Evolutionary conservation across 2,797 vertebrate species (phyloP).

Genomic region (Neosalanx taihuensis): DNA sequence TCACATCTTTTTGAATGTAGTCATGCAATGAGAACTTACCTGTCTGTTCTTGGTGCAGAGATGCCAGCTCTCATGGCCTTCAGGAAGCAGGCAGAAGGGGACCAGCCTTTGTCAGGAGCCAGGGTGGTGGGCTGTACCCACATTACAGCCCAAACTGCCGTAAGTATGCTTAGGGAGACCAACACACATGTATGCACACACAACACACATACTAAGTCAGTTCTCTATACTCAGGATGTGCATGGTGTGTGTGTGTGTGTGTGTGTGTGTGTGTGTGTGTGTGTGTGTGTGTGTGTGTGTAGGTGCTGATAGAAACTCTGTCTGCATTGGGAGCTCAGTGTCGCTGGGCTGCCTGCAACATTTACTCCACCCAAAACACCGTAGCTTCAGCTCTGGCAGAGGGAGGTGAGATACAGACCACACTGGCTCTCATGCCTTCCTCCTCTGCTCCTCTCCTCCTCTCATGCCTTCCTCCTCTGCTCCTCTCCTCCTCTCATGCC

Average conservation of each 20-base stretch:
- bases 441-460: background rate
- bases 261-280: background rate
- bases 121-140: slow-evolving; percentile 94
- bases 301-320: slow-evolving; percentile 92
- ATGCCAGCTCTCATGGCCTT: slow-evolving; percentile 92
- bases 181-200: background rate
- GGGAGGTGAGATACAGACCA: slow-evolving; percentile 70
- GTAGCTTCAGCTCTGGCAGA: slow-evolving; percentile 92
- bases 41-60: slow-evolving; percentile 66
- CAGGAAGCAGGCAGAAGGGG: slow-evolving; percentile 85
- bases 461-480: too few species aligned
- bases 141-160: slow-evolving; percentile 91
- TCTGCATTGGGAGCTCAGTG: slow-evolving; percentile 85
- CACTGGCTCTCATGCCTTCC: background rate
- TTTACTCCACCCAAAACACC: slow-evolving; percentile 92
- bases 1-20: too few species aligned
- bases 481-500: background rate
- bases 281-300: background rate
- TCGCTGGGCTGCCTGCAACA: slow-evolving; percentile 94
- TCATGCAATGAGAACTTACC: too few species aligned
- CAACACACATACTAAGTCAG: slow-evolving; percentile 17
- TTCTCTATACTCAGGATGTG: background rate
- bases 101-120: slow-evolving; percentile 88
- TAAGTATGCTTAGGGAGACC: slow-evolving; percentile 63
- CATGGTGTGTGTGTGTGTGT: background rate